Evolutionary conservation across 1,140 invertebrate species (phyloP), one percentile per base, ranked within the genome.

Genomic region (Bombus terrestris): DNA sequence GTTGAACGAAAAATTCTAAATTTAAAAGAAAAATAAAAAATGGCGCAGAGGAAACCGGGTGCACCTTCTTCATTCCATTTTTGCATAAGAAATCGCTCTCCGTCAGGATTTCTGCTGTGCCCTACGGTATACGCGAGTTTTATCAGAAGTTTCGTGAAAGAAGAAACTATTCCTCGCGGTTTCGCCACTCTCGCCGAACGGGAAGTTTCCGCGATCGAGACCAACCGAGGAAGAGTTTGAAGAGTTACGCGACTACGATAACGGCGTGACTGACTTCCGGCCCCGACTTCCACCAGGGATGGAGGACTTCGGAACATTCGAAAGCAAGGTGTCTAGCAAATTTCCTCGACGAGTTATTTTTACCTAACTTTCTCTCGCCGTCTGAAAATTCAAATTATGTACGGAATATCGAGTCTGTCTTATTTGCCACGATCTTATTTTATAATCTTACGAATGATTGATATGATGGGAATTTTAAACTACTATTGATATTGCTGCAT

Each of bases 211-310:
- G 53, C 53, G 83, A 84, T 84, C 76, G 83, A 84, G 66, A 80
- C 28, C 71, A 53, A n/a, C 71, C 28, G 22, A 8, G 32, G 64
- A 66, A n/a, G 53, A 72, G 83, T 78, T 68, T 35, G 68, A 64
- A 72, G 83, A 79, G 68, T 59, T 57, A 41, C 47, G 82, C 22
- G 47, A 66, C 74, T 79, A 76, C 53, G 83, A 84, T 84, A 84
- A 80, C 83, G 76, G 66, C 69, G 76, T 84, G 64, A 69, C 76
- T 80, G 76, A 84, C 83, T 84, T 84, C 76, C 83, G 66, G 76
- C 37, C 68, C 57, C 76, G n/a, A n/a, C n/a, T n/a, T 43, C 66
- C 66, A n/a, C n/a, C 53, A 9, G 32, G 66, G 76, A 37, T 80
- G 83, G 83, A 84, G 76, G 76, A 84, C 83, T 84, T 84, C n/a